A percentile compares a stretch with the other conserved stretches of the same genome.
Conservation (phyloP, 2,888 invertebrate genomes). For the Synergus laeviventris region DNA sequence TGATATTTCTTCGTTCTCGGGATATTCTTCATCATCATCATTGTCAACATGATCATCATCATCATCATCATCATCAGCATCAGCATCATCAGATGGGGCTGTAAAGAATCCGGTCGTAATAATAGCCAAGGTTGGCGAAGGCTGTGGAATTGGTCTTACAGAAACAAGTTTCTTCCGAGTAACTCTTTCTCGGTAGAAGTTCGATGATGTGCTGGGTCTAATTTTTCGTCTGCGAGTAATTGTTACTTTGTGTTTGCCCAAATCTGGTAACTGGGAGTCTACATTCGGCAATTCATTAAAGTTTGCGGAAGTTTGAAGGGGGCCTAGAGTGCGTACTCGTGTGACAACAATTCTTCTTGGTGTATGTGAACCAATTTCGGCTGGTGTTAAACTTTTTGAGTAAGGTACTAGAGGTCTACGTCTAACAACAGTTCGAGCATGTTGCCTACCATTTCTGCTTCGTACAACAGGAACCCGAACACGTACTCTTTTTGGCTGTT, state of each 20-base stretch:
- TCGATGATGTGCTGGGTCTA: slow-evolving; percentile 57
- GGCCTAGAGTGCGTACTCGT: slow-evolving; percentile 50
- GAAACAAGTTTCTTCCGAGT: slow-evolving; percentile 71
- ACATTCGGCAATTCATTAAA: slow-evolving; percentile 6
- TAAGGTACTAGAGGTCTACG: slow-evolving; percentile 66
- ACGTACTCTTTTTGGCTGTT: slow-evolving; percentile 69
- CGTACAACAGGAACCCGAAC: slow-evolving; percentile 73
- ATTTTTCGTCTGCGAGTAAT: slow-evolving; percentile 72
- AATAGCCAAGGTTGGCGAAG: slow-evolving; percentile 69
- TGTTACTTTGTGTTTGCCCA: slow-evolving; percentile 68
- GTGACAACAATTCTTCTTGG: slow-evolving; percentile 70
- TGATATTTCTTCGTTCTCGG: slow-evolving; percentile 50
- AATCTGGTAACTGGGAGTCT: slow-evolving; percentile 40
- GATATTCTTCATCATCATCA: slow-evolving; percentile 60
- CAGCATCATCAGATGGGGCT: slow-evolving; percentile 59
- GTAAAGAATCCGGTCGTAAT: slow-evolving; percentile 73
- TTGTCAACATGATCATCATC: too few relatives aligned
- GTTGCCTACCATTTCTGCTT: slow-evolving; percentile 63
- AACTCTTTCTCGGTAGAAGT: slow-evolving; percentile 58
- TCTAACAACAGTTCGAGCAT: slow-evolving; percentile 70
- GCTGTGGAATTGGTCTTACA: slow-evolving; percentile 66
- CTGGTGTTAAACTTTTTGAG: slow-evolving; percentile 49
- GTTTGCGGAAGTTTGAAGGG: slow-evolving; percentile 17
- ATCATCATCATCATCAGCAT: slow-evolving; percentile 62
- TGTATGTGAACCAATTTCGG: slow-evolving; percentile 52